phyloP scores from a whole-genome alignment of 2,888 invertebrate species.

The Lucinisca nassula region DNA sequence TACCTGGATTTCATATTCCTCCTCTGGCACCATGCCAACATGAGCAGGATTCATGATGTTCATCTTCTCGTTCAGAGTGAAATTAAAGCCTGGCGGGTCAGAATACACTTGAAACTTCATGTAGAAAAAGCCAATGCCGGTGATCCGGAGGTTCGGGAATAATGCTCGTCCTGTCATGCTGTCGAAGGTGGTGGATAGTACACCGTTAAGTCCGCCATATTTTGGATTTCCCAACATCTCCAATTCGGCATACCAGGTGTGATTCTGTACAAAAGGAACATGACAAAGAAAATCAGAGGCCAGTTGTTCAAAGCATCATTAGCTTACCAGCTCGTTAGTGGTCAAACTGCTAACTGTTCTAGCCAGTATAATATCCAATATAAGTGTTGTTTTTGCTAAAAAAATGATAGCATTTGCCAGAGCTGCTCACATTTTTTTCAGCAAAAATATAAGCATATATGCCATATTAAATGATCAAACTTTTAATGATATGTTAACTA shows the following conservation, averaged over 20 bases:
- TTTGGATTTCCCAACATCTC: constrained; percentile 54
- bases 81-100: constrained; percentile 57
- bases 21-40: constrained; percentile 61
- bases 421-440: too few relatives aligned
- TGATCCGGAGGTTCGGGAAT: constrained; percentile 71
- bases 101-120: constrained; percentile 67
- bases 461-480: too few relatives aligned
- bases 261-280: constrained; percentile 55
- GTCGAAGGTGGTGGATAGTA: constrained; percentile 59
- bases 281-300: too few relatives aligned
- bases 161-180: constrained; percentile 60
- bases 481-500: too few relatives aligned
- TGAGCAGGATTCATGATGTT: constrained; percentile 57
- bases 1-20: constrained; percentile 59
- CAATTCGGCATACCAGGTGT: constrained; percentile 69
- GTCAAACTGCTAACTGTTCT: too few relatives aligned
- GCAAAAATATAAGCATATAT: too few relatives aligned
- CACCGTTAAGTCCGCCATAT: constrained; percentile 64
- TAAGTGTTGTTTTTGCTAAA: too few relatives aligned
- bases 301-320: too few relatives aligned
- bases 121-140: constrained; percentile 68
- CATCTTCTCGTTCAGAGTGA: constrained; percentile 43
- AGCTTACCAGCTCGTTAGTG: too few relatives aligned
- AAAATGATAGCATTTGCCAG: too few relatives aligned
- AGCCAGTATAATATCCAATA: too few relatives aligned